These are phyloP conservation scores for Brachionus angularis DNA, from an alignment of 1,140 invertebrate species.

Conservation along the genomic window DNA sequence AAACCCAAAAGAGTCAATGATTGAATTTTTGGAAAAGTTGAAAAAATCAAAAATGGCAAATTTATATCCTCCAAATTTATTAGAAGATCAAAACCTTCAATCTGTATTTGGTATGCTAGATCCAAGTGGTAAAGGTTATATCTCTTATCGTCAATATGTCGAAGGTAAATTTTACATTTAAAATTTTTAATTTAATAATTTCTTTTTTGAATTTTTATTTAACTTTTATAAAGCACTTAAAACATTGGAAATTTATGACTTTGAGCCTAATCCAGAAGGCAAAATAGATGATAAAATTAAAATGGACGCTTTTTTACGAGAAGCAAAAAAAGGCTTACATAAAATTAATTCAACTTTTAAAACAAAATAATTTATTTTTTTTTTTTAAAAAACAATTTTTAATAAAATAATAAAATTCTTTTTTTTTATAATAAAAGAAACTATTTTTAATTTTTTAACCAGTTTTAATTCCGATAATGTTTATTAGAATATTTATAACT, in stretches of 20 bases:
- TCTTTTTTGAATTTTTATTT: too few species aligned
- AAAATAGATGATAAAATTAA: conserved; percentile 48
- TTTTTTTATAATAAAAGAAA: too few species aligned
- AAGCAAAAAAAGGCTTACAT: conserved; percentile 46
- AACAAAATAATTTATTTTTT: neutral
- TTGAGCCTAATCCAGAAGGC: conserved; percentile 48
- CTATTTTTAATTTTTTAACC: too few species aligned
- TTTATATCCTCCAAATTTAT: conserved; percentile 48
- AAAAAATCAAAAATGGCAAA: conserved; percentile 48
- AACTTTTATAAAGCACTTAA: conserved; percentile 48
- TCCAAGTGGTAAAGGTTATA: conserved; percentile 49
- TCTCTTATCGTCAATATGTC: conserved; percentile 50
- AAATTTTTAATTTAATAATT: neutral
- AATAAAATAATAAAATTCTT: too few species aligned
- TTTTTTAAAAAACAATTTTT: too few species aligned
- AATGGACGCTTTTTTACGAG: conserved; percentile 49
- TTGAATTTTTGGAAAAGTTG: conserved; percentile 48
- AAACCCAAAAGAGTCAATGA: conserved; percentile 49
- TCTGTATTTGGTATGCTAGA: conserved; percentile 54
- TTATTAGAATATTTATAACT: too few species aligned
- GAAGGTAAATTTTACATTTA: conserved; percentile 47
- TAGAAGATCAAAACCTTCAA: conserved; percentile 52
- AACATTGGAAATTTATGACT: conserved; percentile 49
- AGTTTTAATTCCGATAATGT: too few species aligned
- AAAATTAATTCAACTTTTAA: conserved; percentile 17